phyloP scores from a whole-genome alignment of 2,797 vertebrate species.

The Sus cebifrons region DNA sequence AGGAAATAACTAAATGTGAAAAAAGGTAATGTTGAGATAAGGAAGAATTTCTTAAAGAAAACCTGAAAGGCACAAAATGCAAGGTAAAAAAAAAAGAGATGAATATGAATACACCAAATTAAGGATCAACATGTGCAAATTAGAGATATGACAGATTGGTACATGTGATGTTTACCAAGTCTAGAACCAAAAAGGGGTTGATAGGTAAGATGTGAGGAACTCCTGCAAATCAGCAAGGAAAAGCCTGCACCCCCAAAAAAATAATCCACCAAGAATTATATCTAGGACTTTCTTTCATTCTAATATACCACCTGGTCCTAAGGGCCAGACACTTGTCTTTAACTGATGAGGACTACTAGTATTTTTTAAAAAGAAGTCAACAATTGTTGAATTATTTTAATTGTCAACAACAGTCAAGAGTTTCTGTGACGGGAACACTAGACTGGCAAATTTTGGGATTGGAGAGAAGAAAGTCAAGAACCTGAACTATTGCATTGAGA shows the following conservation, averaged over 20 bases:
- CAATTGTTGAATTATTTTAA: neutral
- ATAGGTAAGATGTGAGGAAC: neutral
- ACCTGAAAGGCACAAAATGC: neutral
- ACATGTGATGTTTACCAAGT: neutral
- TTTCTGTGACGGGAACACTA: neutral
- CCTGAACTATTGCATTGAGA: neutral
- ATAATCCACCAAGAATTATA: neutral
- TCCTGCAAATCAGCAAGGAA: neutral
- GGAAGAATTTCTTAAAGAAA: neutral
- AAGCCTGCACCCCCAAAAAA: neutral
- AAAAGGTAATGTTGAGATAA: neutral
- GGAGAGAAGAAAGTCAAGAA: constrained; percentile 3
- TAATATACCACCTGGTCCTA: neutral
- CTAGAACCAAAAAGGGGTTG: neutral
- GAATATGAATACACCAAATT: constrained; percentile 20
- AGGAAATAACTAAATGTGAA: neutral
- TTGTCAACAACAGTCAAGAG: neutral
- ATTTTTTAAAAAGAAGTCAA: neutral
- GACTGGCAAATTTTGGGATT: neutral
- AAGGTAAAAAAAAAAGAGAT: neutral
- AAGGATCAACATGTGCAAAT: neutral
- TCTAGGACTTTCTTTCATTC: neutral
- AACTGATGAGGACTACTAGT: neutral
- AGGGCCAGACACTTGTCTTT: neutral
- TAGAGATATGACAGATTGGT: neutral